Percentiles rank a stretch among this genome's conserved stretches.
These are phyloP conservation scores for Caerostris darwini DNA, from an alignment of 1,140 invertebrate genomes.

Conservation along the genomic window DNA sequence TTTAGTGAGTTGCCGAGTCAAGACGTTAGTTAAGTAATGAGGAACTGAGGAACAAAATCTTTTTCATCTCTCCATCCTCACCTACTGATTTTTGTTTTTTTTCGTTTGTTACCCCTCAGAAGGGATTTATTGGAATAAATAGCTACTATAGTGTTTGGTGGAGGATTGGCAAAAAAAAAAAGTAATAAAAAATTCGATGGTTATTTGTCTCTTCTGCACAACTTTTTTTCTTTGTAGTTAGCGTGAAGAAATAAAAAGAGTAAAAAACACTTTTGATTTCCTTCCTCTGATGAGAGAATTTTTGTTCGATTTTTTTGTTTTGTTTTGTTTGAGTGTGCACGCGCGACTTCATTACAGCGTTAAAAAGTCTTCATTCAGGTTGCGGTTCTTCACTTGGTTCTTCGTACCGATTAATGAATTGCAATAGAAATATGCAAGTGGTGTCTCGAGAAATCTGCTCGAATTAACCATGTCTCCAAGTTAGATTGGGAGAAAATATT, in stretches of 20 bases:
- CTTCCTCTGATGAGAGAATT: not conserved
- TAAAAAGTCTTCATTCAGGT: not conserved
- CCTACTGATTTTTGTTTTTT: conserved; percentile 14
- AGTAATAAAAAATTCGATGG: not conserved
- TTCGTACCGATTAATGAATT: not conserved
- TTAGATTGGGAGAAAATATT: not conserved
- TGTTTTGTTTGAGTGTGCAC: not conserved
- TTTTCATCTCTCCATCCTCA: conserved; percentile 14
- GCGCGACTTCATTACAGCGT: not conserved
- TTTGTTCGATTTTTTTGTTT: not conserved
- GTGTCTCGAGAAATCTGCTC: not conserved
- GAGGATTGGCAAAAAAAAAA: not conserved
- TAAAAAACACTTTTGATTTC: not conserved
- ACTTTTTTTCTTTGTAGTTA: not conserved
- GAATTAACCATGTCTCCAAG: not conserved
- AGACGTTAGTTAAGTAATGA: conserved; percentile 68
- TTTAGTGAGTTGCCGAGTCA: conserved; percentile 55
- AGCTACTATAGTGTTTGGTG: not conserved
- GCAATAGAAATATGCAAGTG: not conserved
- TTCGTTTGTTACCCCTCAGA: not conserved
- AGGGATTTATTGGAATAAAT: conserved; percentile 32
- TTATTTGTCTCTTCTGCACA: not conserved
- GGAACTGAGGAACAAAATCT: conserved; percentile 41
- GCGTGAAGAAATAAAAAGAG: not conserved
- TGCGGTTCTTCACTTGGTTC: not conserved